Evolutionary conservation across 2,797 vertebrate genomes (phyloP).

Genomic region (Pachyuromys duprasi): DNA sequence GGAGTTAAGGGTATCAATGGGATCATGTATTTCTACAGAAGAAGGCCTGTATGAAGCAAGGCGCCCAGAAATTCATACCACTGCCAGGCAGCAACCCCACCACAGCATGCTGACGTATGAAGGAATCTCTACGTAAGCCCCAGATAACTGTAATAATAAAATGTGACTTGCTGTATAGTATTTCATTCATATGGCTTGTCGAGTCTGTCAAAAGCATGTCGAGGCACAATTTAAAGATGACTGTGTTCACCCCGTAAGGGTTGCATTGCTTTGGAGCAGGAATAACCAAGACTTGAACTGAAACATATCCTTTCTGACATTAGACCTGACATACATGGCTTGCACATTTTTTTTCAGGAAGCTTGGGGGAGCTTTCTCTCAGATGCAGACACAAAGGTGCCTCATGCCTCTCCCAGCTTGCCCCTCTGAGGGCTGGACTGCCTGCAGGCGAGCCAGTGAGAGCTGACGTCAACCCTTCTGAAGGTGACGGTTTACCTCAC

Average conservation of each 20-base stretch:
- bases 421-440: not conserved
- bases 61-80: rapidly evolving
- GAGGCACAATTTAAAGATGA: not conserved
- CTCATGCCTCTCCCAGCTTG: not conserved
- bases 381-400: rapidly evolving
- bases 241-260: too few species aligned
- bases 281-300: not conserved
- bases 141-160: not conserved
- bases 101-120: rapidly evolving
- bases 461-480: not conserved
- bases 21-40: not conserved
- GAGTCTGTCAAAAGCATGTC: not conserved
- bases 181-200: not conserved
- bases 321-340: not conserved
- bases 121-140: not conserved
- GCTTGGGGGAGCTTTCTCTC: not conserved
- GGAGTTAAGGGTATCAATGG: not conserved
- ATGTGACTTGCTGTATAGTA: not conserved
- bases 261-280: rapidly evolving
- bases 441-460: not conserved
- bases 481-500: not conserved
- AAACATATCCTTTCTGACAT: not conserved
- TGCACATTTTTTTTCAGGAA: not conserved
- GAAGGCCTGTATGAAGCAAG: not conserved
- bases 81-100: not conserved